These are phyloP conservation scores for Lynx canadensis DNA, from an alignment of 2,113 vertebrate genomes.

Conservation along the genomic window DNA sequence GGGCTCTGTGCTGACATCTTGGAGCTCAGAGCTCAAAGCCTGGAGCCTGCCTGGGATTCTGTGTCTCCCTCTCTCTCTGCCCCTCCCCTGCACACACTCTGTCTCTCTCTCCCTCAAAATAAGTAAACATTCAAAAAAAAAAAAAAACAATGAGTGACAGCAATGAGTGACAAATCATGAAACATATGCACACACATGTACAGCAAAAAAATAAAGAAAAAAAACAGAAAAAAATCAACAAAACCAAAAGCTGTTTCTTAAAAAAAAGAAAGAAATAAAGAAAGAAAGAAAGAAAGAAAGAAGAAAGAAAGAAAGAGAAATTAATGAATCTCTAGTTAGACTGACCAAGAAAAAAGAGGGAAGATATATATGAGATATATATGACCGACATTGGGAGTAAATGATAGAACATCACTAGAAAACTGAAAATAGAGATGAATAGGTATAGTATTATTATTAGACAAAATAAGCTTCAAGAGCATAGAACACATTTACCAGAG, in stretches of 20 bases:
- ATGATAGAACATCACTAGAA: not conserved
- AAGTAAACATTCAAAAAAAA: not conserved
- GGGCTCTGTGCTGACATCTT: too few species aligned
- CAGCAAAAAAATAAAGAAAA: not conserved
- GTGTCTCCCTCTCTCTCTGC: too few species aligned
- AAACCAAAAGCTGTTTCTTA: not conserved
- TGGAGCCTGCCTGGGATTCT: too few species aligned
- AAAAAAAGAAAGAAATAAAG: too few species aligned
- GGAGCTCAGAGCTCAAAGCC: too few species aligned
- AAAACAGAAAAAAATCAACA: not conserved
- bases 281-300: too few species aligned
- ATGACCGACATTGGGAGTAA: not conserved
- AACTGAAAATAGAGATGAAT: not conserved
- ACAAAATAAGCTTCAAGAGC: not conserved
- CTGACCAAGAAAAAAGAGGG: not conserved
- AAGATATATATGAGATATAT: not conserved
- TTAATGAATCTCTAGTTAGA: not conserved
- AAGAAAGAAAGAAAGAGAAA: not conserved
- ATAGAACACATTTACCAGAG: not conserved
- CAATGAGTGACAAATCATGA: not conserved
- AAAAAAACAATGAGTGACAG: not conserved
- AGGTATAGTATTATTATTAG: not conserved
- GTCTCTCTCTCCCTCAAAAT: too few species aligned
- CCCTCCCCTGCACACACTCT: too few species aligned
- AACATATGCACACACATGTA: not conserved